A percentile compares a stretch with the other conserved stretches of the same genome.
These are phyloP conservation scores for Chrysemys picta DNA, from an alignment of 2,113 vertebrate species.

Conservation along the genomic window DNA sequence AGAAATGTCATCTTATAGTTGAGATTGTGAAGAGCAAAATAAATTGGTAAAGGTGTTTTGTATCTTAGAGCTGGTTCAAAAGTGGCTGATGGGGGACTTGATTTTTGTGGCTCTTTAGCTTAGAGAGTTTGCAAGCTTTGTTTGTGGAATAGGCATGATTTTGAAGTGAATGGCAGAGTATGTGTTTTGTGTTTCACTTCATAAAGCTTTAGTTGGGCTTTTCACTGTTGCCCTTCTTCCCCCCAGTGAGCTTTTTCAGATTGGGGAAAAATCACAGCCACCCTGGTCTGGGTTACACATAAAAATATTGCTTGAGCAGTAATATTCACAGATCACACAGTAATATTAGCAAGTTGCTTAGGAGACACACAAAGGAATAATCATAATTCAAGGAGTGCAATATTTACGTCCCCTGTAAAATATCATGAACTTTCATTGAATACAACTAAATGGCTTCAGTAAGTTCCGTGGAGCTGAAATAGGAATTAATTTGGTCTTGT, in stretches of 20 bases:
- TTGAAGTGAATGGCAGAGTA: neutral
- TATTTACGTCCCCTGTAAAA: neutral
- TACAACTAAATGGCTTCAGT: neutral
- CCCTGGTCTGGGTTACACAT: neutral
- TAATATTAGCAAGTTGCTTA: neutral
- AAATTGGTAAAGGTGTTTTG: neutral
- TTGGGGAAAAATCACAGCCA: neutral
- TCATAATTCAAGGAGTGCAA: neutral
- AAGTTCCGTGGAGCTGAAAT: neutral
- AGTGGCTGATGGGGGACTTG: neutral
- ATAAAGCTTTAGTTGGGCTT: neutral
- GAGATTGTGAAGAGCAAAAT: neutral
- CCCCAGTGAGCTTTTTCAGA: neutral
- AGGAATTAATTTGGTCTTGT: conserved; percentile 43
- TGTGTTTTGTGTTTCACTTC: neutral
- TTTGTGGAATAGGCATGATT: neutral
- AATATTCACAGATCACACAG: neutral
- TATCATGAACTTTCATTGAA: neutral
- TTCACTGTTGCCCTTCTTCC: neutral
- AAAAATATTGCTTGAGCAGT: neutral
- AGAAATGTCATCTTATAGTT: neutral
- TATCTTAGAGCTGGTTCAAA: neutral
- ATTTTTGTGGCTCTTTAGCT: neutral
- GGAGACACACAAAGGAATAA: neutral
- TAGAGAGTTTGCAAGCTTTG: neutral